phyloP scores from a whole-genome alignment of 2,113 vertebrate species.

The Trichechus manatus region DNA sequence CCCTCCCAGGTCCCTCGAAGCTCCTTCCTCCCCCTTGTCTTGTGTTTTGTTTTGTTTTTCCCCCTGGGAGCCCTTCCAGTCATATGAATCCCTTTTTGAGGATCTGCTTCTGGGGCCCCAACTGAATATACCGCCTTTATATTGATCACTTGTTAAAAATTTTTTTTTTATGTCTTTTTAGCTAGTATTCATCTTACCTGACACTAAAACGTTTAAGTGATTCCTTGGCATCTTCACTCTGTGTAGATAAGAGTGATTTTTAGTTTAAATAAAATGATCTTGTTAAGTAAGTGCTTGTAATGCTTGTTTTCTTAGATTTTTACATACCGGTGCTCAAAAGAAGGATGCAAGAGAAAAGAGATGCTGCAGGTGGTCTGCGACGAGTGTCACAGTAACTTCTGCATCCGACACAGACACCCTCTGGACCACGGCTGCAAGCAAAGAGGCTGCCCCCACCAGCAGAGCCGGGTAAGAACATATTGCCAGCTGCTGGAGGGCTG shows the following conservation, averaged over 20 bases:
- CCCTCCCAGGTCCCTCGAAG: accelerated
- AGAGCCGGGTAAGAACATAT: conserved; percentile 88
- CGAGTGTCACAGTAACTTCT: conserved; percentile 93
- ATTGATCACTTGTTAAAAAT: not conserved
- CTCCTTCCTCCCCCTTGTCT: not conserved
- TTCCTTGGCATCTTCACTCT: no score
- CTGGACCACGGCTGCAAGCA: conserved; percentile 93
- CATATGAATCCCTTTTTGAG: not conserved
- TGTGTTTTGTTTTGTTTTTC: not conserved
- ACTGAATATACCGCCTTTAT: no score
- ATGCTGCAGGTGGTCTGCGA: conserved; percentile 93
- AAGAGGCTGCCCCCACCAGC: conserved; percentile 81
- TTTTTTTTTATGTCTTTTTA: not conserved
- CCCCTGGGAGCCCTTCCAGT: not conserved
- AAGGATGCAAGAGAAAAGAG: conserved; percentile 95
- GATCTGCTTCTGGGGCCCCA: not conserved
- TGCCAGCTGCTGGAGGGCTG: not conserved
- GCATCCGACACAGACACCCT: conserved; percentile 95
- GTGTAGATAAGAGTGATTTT: not conserved
- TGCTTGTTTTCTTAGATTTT: conserved; percentile 89
- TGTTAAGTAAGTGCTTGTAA: accelerated
- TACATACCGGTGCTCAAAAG: conserved; percentile 92
- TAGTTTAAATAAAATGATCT: not conserved
- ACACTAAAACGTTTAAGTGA: not conserved
- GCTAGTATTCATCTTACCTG: no score